phyloP scores from a whole-genome alignment of 2,888 invertebrate species.

The Xylophagus ater region DNA sequence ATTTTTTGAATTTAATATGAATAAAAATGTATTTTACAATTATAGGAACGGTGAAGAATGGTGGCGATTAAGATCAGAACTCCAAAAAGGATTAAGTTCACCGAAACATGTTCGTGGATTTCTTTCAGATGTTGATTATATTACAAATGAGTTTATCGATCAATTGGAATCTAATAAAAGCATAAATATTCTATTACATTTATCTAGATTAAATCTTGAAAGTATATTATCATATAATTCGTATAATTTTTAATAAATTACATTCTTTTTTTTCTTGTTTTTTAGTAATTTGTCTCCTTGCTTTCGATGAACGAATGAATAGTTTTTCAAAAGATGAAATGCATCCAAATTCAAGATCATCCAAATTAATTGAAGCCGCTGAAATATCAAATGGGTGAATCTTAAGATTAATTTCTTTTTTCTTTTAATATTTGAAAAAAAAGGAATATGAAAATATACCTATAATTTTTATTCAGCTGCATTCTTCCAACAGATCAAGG shows the following conservation, averaged over 20 bases:
- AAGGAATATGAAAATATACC: background rate
- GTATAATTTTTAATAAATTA: too few species aligned
- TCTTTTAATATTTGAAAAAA: background rate
- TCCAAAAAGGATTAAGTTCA: constrained; percentile 69
- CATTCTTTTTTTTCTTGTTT: too few species aligned
- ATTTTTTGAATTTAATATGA: background rate
- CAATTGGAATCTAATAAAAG: constrained; percentile 37
- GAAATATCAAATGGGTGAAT: constrained; percentile 60
- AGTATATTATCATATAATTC: constrained; percentile 47
- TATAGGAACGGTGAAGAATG: constrained; percentile 73
- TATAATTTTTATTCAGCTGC: constrained; percentile 16
- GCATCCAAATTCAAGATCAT: constrained; percentile 48
- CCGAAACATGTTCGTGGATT: constrained; percentile 58
- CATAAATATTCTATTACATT: constrained; percentile 54
- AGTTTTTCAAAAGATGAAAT: constrained; percentile 54
- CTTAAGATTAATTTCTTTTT: constrained; percentile 35
- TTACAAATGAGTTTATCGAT: constrained; percentile 54
- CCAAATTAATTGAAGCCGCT: constrained; percentile 59
- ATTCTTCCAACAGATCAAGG: constrained; percentile 38
- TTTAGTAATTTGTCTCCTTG: constrained; percentile 62
- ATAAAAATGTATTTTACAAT: background rate
- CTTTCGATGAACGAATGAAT: constrained; percentile 57
- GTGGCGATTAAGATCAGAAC: constrained; percentile 64
- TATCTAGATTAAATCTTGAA: constrained; percentile 67
- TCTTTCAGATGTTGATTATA: constrained; percentile 49